phyloP scores from a whole-genome alignment of 2,797 vertebrate genomes.

The Sebastes goodei region DNA sequence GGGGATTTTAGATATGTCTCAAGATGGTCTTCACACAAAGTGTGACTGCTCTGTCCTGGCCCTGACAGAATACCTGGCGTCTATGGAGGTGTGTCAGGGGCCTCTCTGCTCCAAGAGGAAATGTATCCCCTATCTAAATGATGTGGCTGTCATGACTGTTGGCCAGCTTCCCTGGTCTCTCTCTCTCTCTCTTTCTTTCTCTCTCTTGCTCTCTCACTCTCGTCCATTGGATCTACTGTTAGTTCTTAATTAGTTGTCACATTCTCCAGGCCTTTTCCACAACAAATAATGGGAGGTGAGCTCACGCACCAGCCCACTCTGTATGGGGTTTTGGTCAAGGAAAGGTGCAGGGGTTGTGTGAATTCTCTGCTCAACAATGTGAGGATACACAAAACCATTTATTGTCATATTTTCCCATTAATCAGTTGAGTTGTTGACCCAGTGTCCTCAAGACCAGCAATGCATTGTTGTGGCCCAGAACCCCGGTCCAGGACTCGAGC shows the following conservation, averaged over 20 bases:
- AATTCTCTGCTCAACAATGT: neutral
- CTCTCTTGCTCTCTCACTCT: too few relatives aligned
- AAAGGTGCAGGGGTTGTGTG: conserved; percentile 4
- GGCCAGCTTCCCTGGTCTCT: conserved; percentile 5
- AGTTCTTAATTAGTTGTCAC: conserved; percentile 50
- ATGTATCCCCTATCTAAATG: conserved; percentile 41
- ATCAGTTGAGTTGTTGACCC: neutral
- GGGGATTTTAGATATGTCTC: conserved; percentile 4
- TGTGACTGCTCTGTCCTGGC: neutral
- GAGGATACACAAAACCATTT: neutral
- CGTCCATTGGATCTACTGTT: conserved; percentile 9
- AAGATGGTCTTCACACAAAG: neutral
- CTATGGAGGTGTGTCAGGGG: neutral
- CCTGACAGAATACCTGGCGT: neutral
- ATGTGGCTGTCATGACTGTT: conserved; percentile 44
- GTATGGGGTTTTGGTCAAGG: conserved; percentile 6
- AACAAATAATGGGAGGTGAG: neutral
- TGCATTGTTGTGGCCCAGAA: neutral
- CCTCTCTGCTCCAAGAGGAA: conserved; percentile 26
- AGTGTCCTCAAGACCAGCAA: neutral
- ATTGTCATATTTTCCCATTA: neutral
- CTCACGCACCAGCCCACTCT: conserved; percentile 4
- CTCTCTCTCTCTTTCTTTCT: neutral
- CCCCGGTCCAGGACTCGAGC: rapidly evolving
- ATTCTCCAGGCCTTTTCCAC: conserved; percentile 50